Base-by-base conservation (phyloP, 2,113 vertebrate genomes). In the Illadopsis cleaveri region DNA sequence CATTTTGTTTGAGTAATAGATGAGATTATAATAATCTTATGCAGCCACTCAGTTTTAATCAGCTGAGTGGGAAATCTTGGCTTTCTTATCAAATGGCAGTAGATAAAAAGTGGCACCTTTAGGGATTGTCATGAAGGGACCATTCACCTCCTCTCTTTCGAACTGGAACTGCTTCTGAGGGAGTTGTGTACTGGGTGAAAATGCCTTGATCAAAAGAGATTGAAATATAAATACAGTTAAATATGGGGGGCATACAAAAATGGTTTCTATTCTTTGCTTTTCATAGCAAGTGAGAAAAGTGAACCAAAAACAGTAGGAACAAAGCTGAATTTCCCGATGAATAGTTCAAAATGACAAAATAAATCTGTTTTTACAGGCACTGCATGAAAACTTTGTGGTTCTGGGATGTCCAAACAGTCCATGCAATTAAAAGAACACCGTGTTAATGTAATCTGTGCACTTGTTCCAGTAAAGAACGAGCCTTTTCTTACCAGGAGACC, bases 181-280 rank as follows among this genome's bases (percentile, higher is more conserved):
- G 50, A 89, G 56, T 92, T 93, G 33, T 28, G 50, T 75, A 65
- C 57, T 50, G 73, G 57, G 56, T 87, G 73, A 96, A 91, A 91
- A 94, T 82, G 31, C 64, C 53, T 86, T 70, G 72, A 96, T 90
- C 76, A 86, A 94, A 94, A 38, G 23, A 93, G 87, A 94, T 86
- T 95, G 81, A 77, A 96, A 91, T 94, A 44, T 86, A 93, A 97
- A 95, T 75, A 79, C 22, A 93, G 20, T 82, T 76, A 78, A n/a
- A 50, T 61, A 24, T 38, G 44, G 78, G 25, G 16, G n/a, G 47
- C 61, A 64, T 64, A 42, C 24, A 72, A 44, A 64, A 64, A 47
- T 42, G 9, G 45, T 91, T 72, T 82, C 56, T 81, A 40, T 72
- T 92, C 22, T 37, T 31, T 28, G 17, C 10, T 27, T 53, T 70